Percentiles rank a stretch among this genome's conserved stretches.
Conservation (phyloP, 2,888 invertebrate genomes). For the Sarcophaga caerulescens region DNA sequence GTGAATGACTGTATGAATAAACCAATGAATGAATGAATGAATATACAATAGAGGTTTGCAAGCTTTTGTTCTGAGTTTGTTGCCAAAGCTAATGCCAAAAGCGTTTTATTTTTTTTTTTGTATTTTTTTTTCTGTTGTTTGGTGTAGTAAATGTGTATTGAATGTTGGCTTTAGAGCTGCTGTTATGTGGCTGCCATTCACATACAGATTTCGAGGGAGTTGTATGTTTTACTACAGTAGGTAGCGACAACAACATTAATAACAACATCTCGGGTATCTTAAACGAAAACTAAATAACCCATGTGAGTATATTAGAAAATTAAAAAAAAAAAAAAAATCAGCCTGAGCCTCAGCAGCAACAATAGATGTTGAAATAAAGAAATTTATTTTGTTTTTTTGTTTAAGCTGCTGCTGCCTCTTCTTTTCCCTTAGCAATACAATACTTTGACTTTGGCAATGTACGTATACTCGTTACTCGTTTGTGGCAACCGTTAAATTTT, state of each 20-base stretch:
- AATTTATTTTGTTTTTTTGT: conserved; percentile 48
- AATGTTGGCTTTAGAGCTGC: conserved; percentile 23
- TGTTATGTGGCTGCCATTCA: conserved; percentile 13
- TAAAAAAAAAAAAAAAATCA: conserved; percentile 12
- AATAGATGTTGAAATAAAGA: conserved; percentile 54
- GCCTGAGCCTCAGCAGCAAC: conserved; percentile 1
- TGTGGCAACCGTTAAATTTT: conserved; percentile 63
- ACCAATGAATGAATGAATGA: background rate
- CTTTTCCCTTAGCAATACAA: background rate
- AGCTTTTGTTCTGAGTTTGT: conserved; percentile 41
- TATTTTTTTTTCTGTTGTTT: background rate
- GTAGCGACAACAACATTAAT: conserved; percentile 45
- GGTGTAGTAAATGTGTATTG: too few species aligned
- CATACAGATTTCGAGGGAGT: conserved; percentile 48
- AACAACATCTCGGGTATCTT: conserved; percentile 39
- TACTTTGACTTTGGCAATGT: conserved; percentile 40
- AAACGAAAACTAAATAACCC: conserved; percentile 56
- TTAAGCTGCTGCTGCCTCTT: conserved; percentile 21
- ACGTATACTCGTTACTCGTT: background rate
- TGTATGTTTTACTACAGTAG: conserved; percentile 59
- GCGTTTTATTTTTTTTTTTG: conserved; percentile 18
- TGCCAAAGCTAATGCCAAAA: conserved; percentile 62
- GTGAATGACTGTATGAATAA: background rate
- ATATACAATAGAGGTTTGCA: conserved; percentile 35
- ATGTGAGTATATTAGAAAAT: conserved; percentile 54